Percentiles rank a stretch among this genome's conserved stretches.
Evolutionary conservation across 37 sponge, comb jelly and placozoan genomes (phyloP).

Genomic region (Lycopodina hypogea): DNA sequence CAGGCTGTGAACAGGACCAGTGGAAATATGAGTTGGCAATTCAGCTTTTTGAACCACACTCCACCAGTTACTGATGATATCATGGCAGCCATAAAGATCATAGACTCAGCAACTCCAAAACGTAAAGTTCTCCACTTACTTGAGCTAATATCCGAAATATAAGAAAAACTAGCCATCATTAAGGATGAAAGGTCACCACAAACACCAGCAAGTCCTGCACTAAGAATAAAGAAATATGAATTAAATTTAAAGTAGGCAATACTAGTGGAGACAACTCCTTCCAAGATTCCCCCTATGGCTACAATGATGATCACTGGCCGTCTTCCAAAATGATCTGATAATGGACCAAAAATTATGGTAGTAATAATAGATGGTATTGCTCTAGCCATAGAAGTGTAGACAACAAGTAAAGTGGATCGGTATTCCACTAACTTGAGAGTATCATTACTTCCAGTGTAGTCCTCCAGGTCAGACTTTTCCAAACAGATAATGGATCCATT

Average conservation of each 20-base stretch:
- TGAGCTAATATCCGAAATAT: slow-evolving; percentile 52
- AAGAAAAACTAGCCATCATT: slow-evolving; percentile 37
- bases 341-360: slow-evolving; percentile 39
- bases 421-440: slow-evolving; percentile 13
- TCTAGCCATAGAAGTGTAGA: neutral
- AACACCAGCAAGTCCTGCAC: slow-evolving; percentile 8
- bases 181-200: slow-evolving; percentile 46
- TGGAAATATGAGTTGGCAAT: slow-evolving; percentile 33
- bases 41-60: slow-evolving; percentile 26
- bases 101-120: slow-evolving; percentile 33
- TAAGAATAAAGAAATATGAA: slow-evolving; percentile 11
- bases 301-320: slow-evolving; percentile 25
- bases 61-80: slow-evolving; percentile 21
- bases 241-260: slow-evolving; percentile 25
- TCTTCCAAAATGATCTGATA: slow-evolving; percentile 55
- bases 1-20: slow-evolving; percentile 12
- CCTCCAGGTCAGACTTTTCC: neutral
- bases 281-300: slow-evolving; percentile 4
- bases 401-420: slow-evolving; percentile 1
- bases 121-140: slow-evolving; percentile 25
- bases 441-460: slow-evolving; percentile 11
- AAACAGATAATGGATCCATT: slow-evolving; percentile 26
- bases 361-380: slow-evolving; percentile 18
- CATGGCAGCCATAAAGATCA: slow-evolving; percentile 37
- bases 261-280: neutral